phyloP scores from a whole-genome alignment of 2,113 vertebrate species.

The Phrynosoma blainvillii region DNA sequence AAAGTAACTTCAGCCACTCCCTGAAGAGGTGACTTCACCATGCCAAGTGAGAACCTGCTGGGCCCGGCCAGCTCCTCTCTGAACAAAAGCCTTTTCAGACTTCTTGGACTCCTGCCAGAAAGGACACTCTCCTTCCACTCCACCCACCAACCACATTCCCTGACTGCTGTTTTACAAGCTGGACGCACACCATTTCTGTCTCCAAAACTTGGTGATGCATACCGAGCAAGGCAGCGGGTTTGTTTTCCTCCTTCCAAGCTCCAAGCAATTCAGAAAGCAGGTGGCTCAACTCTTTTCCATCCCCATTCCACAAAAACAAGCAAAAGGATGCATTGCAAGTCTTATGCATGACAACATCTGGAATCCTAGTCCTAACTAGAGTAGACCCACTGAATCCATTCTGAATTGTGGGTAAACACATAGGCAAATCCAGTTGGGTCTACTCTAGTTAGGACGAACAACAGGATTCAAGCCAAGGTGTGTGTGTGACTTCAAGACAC shows the following conservation, averaged over 20 bases:
- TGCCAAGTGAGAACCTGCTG: not conserved
- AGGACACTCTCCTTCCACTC: not conserved
- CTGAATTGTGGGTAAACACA: too few relatives aligned
- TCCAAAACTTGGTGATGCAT: not conserved
- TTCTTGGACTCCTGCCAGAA: not conserved
- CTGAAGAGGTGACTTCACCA: not conserved
- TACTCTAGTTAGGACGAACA: too few relatives aligned
- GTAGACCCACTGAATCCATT: too few relatives aligned
- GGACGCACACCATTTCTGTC: too few relatives aligned
- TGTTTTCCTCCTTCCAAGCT: not conserved
- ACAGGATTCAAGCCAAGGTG: too few relatives aligned
- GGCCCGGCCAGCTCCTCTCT: not conserved
- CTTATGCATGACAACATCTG: too few relatives aligned
- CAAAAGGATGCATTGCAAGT: too few relatives aligned
- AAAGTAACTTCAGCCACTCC: too few relatives aligned
- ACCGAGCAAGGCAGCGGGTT: too few relatives aligned
- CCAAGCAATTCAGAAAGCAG: not conserved
- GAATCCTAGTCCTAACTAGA: too few relatives aligned
- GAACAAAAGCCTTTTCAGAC: not conserved
- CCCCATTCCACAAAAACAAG: rapidly evolving
- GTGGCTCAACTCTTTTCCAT: slow-evolving; percentile 1
- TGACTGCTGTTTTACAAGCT: not conserved
- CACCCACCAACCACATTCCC: not conserved
- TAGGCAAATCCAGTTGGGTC: too few relatives aligned
- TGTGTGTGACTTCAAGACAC: too few relatives aligned